Conservation (phyloP, 2,113 vertebrate genomes). For the Tonatia bakeri region DNA sequence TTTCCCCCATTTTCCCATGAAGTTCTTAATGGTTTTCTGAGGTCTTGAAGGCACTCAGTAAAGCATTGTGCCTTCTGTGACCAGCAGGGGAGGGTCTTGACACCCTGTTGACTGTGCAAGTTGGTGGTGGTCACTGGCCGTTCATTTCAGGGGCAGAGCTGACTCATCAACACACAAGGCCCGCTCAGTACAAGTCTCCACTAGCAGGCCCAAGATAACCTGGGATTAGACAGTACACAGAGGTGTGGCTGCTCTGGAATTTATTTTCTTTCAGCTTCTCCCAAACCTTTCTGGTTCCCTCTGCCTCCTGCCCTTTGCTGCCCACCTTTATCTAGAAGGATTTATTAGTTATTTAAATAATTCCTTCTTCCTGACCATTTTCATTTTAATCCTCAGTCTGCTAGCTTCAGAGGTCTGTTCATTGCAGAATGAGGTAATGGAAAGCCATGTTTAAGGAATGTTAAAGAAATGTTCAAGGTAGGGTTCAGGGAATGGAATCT, state of each 20-base stretch:
- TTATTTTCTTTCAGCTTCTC: neutral
- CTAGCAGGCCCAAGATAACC: neutral
- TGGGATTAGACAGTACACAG: rapidly evolving
- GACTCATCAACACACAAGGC: neutral
- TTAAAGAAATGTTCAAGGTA: neutral
- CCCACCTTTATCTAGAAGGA: neutral
- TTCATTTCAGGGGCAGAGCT: neutral
- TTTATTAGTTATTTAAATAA: neutral
- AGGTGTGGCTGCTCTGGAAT: rapidly evolving
- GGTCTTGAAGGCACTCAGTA: neutral
- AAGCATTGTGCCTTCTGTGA: neutral
- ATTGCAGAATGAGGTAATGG: neutral
- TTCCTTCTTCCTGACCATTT: neutral
- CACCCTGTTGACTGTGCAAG: neutral
- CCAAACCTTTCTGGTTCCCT: neutral
- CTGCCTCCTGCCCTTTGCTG: neutral
- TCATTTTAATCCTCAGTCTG: neutral
- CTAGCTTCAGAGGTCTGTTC: neutral
- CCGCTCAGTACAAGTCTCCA: rapidly evolving
- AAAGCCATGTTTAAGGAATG: neutral
- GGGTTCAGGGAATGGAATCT: neutral
- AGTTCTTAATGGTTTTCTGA: neutral
- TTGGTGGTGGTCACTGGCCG: neutral
- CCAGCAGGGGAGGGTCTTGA: neutral
- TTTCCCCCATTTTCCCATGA: neutral